A percentile compares a stretch with the other conserved stretches of the same genome.
Conservation (phyloP, 2,888 invertebrate species). For the Drosophila barbarae region DNA sequence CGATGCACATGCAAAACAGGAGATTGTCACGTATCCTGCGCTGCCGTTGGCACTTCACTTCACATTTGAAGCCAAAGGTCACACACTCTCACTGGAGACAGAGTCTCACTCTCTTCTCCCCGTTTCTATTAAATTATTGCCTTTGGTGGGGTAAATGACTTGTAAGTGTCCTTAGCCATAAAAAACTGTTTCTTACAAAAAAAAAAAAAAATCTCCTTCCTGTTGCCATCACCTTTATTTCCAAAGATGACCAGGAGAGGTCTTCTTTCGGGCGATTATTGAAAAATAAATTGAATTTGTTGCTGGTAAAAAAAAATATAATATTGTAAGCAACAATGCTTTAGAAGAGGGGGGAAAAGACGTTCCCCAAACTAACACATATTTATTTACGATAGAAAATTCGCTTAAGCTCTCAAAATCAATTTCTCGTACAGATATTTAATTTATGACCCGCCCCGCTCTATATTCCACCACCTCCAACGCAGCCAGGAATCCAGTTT, state of each 20-base stretch:
- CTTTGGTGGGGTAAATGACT: slow-evolving; percentile 63
- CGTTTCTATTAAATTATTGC: slow-evolving; percentile 46
- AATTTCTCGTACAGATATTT: slow-evolving; percentile 68
- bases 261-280: slow-evolving; percentile 53
- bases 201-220: not conserved
- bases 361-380: slow-evolving; percentile 43
- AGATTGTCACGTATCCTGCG: slow-evolving; percentile 61
- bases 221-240: slow-evolving; percentile 15
- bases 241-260: slow-evolving; percentile 16
- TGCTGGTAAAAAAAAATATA: slow-evolving; percentile 23
- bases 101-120: not conserved
- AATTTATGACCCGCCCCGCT: slow-evolving; percentile 49
- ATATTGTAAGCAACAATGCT: slow-evolving; percentile 61
- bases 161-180: slow-evolving; percentile 49
- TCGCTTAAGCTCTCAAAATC: slow-evolving; percentile 52
- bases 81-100: slow-evolving; percentile 10
- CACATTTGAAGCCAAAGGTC: slow-evolving; percentile 19
- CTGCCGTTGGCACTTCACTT: slow-evolving; percentile 38
- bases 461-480: slow-evolving; percentile 1
- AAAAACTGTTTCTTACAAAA: not conserved
- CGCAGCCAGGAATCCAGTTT: not conserved
- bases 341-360: not conserved
- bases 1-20: slow-evolving; percentile 39
- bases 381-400: slow-evolving; percentile 55
- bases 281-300: slow-evolving; percentile 70